Percentiles rank a stretch among this genome's conserved stretches.
Evolutionary conservation across 2,113 vertebrate genomes (phyloP).

Genomic region (Aegotheles bennettii): DNA sequence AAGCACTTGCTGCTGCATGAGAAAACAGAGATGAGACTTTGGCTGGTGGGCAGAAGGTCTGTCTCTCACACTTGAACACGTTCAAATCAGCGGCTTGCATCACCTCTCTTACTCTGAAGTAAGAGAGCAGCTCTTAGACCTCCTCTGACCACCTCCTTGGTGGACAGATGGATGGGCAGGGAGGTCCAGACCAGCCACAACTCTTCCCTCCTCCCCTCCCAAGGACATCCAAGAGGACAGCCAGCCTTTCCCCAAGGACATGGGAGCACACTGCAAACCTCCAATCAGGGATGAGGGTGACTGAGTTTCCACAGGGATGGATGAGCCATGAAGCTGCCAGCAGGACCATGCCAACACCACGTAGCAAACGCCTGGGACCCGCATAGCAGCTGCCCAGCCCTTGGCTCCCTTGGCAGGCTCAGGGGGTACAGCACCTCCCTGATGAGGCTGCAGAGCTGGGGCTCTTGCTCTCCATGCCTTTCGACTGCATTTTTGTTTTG

Average conservation of each 20-base stretch:
- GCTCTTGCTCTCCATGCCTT: neutral
- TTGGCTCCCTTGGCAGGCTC: fast-evolving
- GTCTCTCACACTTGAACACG: neutral
- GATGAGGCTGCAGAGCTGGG: neutral
- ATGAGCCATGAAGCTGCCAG: neutral
- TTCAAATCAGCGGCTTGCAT: neutral
- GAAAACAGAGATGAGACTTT: neutral
- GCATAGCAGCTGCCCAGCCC: fast-evolving
- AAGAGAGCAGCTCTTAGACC: neutral
- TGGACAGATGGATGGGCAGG: neutral
- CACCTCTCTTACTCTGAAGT: neutral
- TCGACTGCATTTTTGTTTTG: neutral
- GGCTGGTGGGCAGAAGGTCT: neutral
- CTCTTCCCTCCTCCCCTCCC: neutral
- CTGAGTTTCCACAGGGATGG: neutral
- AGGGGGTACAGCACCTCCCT: fast-evolving
- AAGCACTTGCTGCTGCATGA: neutral
- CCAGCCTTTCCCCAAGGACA: neutral
- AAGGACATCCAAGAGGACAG: neutral
- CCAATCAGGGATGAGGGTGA: neutral
- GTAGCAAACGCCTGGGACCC: fast-evolving
- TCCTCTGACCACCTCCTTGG: neutral
- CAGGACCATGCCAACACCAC: fast-evolving
- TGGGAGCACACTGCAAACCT: fast-evolving
- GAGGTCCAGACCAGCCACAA: neutral